phyloP scores from a whole-genome alignment of 2,797 vertebrate genomes.

The Argentina silus region DNA sequence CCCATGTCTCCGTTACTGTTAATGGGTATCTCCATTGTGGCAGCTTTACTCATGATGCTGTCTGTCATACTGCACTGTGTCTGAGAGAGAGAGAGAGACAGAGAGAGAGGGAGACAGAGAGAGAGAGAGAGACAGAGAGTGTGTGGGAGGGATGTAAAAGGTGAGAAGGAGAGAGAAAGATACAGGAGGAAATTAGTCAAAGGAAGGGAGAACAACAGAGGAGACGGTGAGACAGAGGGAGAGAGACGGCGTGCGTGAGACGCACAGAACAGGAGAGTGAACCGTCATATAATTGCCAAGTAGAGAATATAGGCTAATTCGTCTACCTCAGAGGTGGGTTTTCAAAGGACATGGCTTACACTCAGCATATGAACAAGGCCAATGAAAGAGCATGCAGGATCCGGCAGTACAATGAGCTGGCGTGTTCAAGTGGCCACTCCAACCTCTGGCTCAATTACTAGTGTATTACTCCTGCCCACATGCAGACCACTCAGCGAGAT shows the following conservation, averaged over 20 bases:
- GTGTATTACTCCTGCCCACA: neutral
- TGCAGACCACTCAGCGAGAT: too few relatives aligned
- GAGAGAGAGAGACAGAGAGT: neutral
- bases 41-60: constrained; percentile 87
- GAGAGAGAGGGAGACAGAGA: neutral
- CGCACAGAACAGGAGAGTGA: neutral
- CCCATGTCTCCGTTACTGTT: constrained; percentile 85
- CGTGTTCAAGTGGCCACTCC: constrained; percentile 55
- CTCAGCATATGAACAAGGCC: constrained; percentile 47
- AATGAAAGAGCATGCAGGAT: neutral
- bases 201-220: constrained; percentile 28
- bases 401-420: constrained; percentile 42
- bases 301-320: constrained; percentile 26
- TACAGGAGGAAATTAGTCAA: constrained; percentile 24
- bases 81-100: constrained; percentile 40
- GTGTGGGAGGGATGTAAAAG: constrained; percentile 5
- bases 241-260: neutral
- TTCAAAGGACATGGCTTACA: constrained; percentile 61
- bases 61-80: constrained; percentile 85
- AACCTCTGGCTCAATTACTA: constrained; percentile 29
- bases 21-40: constrained; percentile 91
- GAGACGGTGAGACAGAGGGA: neutral
- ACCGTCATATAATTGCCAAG: neutral
- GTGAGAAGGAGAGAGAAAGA: neutral
- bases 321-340: constrained; percentile 36